Percentiles rank a stretch among this genome's conserved stretches.
These are phyloP conservation scores for Austrolebias charrua DNA, from an alignment of 2,797 vertebrate species.

Conservation along the genomic window DNA sequence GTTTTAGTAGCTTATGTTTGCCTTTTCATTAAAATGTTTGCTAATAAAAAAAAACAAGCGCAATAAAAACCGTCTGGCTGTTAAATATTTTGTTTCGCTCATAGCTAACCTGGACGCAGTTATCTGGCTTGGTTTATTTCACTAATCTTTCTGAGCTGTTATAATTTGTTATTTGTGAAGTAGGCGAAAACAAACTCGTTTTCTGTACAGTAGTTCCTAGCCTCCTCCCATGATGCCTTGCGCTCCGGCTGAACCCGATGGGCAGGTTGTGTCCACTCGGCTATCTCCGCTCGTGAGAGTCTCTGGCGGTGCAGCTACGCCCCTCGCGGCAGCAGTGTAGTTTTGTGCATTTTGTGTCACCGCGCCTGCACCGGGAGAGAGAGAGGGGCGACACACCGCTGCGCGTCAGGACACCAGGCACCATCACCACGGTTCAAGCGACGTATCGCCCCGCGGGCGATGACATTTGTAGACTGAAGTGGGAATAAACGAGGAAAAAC, in stretches of 20 bases:
- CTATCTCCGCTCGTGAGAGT: constrained; percentile 26
- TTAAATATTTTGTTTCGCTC: too few relatives aligned
- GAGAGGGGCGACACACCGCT: constrained; percentile 57
- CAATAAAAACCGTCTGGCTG: too few relatives aligned
- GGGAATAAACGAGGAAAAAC: constrained; percentile 61
- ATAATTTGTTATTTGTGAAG: too few relatives aligned
- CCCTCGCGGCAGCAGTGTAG: constrained; percentile 40
- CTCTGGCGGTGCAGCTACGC: constrained; percentile 43
- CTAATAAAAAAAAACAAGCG: too few relatives aligned
- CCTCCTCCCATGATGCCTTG: constrained; percentile 13
- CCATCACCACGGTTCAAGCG: constrained; percentile 45
- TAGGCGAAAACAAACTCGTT: too few relatives aligned
- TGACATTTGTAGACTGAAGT: constrained; percentile 70
- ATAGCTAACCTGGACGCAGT: too few relatives aligned
- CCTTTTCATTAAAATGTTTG: too few relatives aligned
- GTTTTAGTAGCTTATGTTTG: too few relatives aligned
- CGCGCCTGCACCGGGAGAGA: constrained; percentile 62
- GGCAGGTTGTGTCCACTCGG: constrained; percentile 12
- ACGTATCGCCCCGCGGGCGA: constrained; percentile 61
- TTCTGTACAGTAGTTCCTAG: too few relatives aligned
- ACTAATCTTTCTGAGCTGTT: too few relatives aligned
- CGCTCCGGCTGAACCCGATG: neutral
- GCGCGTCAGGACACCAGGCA: constrained; percentile 55
- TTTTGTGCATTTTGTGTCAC: constrained; percentile 69
- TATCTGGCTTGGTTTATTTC: too few relatives aligned